Conservation (phyloP, 2,888 invertebrate genomes). For the Phengaris alcon region DNA sequence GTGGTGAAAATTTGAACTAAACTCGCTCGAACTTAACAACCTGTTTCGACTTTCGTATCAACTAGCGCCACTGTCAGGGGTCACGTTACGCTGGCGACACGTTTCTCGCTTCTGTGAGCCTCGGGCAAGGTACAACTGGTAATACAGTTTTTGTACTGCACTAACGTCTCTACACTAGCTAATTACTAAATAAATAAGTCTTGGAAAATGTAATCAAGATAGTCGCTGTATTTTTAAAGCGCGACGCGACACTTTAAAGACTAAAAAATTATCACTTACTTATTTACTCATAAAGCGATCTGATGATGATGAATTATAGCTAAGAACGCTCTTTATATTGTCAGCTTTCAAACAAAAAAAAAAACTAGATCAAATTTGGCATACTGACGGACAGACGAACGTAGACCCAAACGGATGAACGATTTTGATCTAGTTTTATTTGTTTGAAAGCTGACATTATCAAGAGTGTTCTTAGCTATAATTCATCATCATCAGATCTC, state of each 20-base stretch:
- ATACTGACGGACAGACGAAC: too few relatives aligned
- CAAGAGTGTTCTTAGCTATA: too few relatives aligned
- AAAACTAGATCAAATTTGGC: too few relatives aligned
- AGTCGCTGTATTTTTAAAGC: neutral
- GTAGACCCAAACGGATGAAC: too few relatives aligned
- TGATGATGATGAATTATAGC: too few relatives aligned
- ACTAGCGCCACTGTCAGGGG: slow-evolving; percentile 43
- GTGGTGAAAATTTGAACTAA: slow-evolving; percentile 41
- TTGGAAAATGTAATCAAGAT: neutral
- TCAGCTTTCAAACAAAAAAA: too few relatives aligned
- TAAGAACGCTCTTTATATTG: too few relatives aligned
- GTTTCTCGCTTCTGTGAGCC: slow-evolving; percentile 51
- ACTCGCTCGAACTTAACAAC: slow-evolving; percentile 29
- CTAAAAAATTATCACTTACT: neutral
- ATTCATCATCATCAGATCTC: too few relatives aligned
- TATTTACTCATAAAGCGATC: too few relatives aligned
- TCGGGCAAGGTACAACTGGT: slow-evolving; percentile 48
- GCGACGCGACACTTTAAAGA: neutral
- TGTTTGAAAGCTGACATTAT: too few relatives aligned
- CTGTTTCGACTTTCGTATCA: slow-evolving; percentile 19
- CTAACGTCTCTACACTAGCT: slow-evolving; percentile 45
- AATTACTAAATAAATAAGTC: slow-evolving; percentile 4
- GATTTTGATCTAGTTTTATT: too few relatives aligned
- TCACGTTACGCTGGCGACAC: slow-evolving; percentile 46
- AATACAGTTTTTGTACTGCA: slow-evolving; percentile 40